Evolutionary conservation across 2,888 invertebrate species (phyloP).

Genomic region (Fragum sueziense): DNA sequence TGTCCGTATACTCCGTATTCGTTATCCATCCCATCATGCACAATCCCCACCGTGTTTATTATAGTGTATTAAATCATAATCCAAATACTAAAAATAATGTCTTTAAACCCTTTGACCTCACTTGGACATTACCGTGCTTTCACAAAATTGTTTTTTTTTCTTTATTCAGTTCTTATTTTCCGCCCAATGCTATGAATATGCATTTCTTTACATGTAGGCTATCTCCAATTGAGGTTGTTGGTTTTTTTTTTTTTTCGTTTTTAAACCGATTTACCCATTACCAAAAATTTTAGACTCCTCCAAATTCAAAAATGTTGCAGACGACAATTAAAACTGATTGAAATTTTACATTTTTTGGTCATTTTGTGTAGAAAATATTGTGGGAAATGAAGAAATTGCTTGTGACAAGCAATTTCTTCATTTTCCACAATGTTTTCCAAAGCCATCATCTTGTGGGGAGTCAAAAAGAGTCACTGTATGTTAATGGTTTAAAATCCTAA

Average conservation of each 20-base stretch:
- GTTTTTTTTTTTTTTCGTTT: neutral
- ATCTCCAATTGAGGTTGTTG: no score
- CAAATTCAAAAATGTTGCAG: neutral
- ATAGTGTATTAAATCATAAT: neutral
- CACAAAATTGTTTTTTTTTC: neutral
- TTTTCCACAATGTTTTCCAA: slow-evolving; percentile 1
- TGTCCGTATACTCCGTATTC: no score
- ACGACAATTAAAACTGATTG: neutral
- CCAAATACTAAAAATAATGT: neutral
- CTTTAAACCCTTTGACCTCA: neutral
- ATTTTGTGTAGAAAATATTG: no score
- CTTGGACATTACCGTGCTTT: neutral
- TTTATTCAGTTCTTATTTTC: neutral
- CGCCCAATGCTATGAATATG: neutral
- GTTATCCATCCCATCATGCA: no score
- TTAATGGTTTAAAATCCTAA: no score
- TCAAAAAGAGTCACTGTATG: neutral
- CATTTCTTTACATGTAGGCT: no score
- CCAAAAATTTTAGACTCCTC: neutral
- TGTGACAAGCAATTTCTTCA: neutral
- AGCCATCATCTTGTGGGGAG: neutral
- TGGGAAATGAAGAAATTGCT: slow-evolving; percentile 4
- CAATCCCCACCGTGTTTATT: no score
- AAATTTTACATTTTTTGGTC: neutral
- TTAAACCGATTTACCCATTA: neutral